Evolutionary conservation across 1,140 invertebrate genomes (phyloP).

Genomic region (Eriosoma lanigerum): DNA sequence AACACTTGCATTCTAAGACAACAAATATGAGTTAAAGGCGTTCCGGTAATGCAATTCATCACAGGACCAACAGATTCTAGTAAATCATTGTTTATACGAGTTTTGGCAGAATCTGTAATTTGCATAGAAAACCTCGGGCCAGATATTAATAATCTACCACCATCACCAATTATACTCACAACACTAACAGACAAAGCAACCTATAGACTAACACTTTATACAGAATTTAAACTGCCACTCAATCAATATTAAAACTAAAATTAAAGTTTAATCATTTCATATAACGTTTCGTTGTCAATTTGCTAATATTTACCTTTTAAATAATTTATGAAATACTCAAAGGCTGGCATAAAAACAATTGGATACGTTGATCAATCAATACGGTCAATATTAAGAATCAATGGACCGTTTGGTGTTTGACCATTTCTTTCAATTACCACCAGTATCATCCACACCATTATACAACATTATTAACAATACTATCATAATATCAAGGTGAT

Average conservation of each 20-base stretch:
- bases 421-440: constrained; percentile 55
- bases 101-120: constrained; percentile 20
- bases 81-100: constrained; percentile 11
- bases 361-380: constrained; percentile 55
- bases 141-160: constrained; percentile 5
- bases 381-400: constrained; percentile 56
- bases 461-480: constrained; percentile 41
- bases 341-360: constrained; percentile 56
- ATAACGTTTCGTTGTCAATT: constrained; percentile 52
- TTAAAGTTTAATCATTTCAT: background rate
- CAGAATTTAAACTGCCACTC: background rate
- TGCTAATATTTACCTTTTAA: no score
- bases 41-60: background rate
- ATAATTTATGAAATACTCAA: constrained; percentile 59
- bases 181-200: constrained; percentile 20
- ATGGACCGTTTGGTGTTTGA: constrained; percentile 55
- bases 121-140: background rate
- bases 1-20: constrained; percentile 9
- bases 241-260: constrained; percentile 6
- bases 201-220: background rate
- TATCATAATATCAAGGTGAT: background rate
- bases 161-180: background rate
- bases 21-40: background rate
- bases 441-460: constrained; percentile 49
- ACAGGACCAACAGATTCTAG: background rate